Percentiles rank a stretch among this genome's conserved stretches.
Evolutionary conservation across 2,797 vertebrate genomes (phyloP).

Genomic region (Hydrophis major): DNA sequence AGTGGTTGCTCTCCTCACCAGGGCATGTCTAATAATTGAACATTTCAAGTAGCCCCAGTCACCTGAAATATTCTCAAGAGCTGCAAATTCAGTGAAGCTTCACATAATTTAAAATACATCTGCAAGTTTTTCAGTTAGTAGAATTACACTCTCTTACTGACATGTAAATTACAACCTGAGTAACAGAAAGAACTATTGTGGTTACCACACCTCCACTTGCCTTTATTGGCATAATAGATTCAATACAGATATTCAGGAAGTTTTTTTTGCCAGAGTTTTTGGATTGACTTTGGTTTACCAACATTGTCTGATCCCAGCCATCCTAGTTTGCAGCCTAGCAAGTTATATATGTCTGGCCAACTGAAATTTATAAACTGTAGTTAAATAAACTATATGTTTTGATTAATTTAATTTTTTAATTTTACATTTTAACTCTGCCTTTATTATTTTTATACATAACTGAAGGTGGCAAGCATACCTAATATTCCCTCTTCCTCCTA

Average conservation of each 20-base stretch:
- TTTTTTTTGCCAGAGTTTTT: not conserved
- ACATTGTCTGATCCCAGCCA: not conserved
- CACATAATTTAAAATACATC: not conserved
- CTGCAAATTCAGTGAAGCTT: not conserved
- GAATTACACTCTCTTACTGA: not conserved
- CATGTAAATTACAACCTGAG: not conserved
- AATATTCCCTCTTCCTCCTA: not conserved
- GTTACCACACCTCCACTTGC: too few relatives aligned
- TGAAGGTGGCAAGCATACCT: not conserved
- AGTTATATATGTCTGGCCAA: not conserved
- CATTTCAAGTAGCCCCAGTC: not conserved
- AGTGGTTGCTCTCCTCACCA: not conserved
- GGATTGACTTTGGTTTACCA: not conserved
- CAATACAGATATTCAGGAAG: not conserved
- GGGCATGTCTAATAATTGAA: not conserved
- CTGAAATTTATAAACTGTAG: not conserved
- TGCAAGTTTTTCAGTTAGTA: not conserved
- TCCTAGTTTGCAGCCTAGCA: not conserved
- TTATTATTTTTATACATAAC: not conserved
- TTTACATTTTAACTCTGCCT: not conserved
- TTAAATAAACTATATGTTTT: not conserved
- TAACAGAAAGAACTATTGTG: not conserved
- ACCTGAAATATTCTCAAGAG: not conserved
- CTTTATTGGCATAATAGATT: not conserved
- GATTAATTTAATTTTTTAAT: not conserved